Evolutionary conservation across 2,113 vertebrate species (phyloP).

Genomic region (Ardeotis arabs): DNA sequence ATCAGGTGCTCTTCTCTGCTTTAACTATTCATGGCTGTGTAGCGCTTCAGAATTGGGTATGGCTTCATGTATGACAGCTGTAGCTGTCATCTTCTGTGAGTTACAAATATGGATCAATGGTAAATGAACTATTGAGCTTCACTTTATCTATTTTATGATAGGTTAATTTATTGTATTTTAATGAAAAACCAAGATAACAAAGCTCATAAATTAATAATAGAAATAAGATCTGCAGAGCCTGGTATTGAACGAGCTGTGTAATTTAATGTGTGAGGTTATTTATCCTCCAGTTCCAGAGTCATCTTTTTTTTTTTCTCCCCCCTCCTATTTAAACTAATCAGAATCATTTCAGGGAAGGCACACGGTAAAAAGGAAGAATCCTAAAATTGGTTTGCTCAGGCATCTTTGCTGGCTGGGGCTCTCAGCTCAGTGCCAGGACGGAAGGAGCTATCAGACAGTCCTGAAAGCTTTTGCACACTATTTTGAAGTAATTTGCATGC

Average conservation of each 20-base stretch:
- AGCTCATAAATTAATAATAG: slow-evolving; percentile 39
- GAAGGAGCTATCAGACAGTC: background rate
- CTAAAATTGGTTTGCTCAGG: background rate
- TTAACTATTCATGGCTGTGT: background rate
- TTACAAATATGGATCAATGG: slow-evolving; percentile 15
- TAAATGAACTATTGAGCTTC: slow-evolving; percentile 22
- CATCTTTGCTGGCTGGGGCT: background rate
- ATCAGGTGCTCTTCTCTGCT: accelerated
- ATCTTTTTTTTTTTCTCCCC: background rate
- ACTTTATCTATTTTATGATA: slow-evolving; percentile 17
- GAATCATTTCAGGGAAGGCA: background rate
- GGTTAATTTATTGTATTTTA: slow-evolving; percentile 25
- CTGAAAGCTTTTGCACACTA: background rate
- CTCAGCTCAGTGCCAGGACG: background rate
- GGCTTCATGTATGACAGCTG: accelerated
- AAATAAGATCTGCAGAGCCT: background rate
- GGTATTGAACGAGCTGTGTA: background rate
- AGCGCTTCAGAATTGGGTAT: background rate
- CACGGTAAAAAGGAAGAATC: background rate
- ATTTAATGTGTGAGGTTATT: slow-evolving; percentile 16
- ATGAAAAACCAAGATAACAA: slow-evolving; percentile 58
- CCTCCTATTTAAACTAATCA: background rate
- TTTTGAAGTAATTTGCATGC: background rate
- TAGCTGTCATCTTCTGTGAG: background rate
- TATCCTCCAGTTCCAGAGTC: background rate